Evolutionary conservation across 2,888 invertebrate genomes (phyloP), one percentile per base, ranked within the genome.

Genomic region (Folsomia candida): DNA sequence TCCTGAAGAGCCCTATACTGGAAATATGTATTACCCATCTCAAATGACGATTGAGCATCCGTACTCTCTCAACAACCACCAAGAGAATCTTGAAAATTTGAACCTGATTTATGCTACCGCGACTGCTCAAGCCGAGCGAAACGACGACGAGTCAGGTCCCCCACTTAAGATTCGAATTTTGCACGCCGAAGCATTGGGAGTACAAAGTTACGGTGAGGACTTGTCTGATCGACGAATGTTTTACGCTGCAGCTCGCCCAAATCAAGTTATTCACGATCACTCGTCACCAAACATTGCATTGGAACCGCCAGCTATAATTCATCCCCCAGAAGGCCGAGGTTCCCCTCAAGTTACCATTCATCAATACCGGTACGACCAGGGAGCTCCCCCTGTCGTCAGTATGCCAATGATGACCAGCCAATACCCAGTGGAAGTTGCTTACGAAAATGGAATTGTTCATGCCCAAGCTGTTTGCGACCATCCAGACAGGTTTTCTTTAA

Each of bases 101-200:
- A 65, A 71, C 11, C 51, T 75, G 11, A 58, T 76, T 1, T 76
- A 76, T 54, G 75, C 77, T 3, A 72, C 78, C 51, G 76, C 77
- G 2, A 73, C 78, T 3, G 79, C 78, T 2, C 69, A 72, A 0
- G 69, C 74, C 0, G 77, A 73, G 24, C 26, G 69, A 25, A 70
- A 73, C 4, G 72, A 70, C 20, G 75, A 74, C 11, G 72, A 69
- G 18, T 6, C 58, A 4, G 76, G 74, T 58, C 71, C 69, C 6
- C 76, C 76, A 2, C 63, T 71, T 3, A 78, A 77, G 65, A 67
- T 77, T 1, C 67, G 74, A 11, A 70, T 79, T 0, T 14, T 79
- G 6, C 76, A 72, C 63, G 78, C 78, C 4, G 79, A 79, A 67
- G 78, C 77, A 0, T 66, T 78, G 24, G 79, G 76, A 1, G 74